These are phyloP conservation scores for Ceyx margarethae DNA, from an alignment of 2,113 vertebrate genomes.

Conservation along the genomic window DNA sequence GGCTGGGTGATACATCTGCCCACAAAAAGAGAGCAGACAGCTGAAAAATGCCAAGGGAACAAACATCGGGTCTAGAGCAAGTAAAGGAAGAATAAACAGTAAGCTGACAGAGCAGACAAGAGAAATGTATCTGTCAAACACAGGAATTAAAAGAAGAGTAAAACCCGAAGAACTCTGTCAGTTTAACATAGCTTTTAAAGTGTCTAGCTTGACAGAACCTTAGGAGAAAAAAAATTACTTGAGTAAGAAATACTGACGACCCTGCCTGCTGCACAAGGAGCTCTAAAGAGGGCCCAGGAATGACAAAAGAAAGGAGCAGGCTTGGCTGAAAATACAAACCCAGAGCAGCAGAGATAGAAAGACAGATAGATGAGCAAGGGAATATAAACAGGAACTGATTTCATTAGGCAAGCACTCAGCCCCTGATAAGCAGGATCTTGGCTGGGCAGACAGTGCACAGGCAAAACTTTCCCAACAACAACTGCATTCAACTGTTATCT, in stretches of 20 bases:
- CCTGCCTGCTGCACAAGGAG: neutral
- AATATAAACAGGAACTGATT: conserved; percentile 50
- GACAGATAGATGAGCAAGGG: neutral
- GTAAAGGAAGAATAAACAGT: neutral
- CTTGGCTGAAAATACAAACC: neutral
- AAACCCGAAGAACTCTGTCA: neutral
- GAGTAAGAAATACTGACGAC: neutral
- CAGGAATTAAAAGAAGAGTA: neutral
- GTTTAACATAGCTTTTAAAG: conserved; percentile 8
- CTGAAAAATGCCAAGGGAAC: neutral
- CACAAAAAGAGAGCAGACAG: neutral
- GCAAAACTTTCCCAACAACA: neutral
- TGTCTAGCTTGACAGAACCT: neutral
- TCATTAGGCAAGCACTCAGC: conserved; percentile 5
- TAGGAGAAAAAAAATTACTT: neutral
- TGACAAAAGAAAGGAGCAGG: neutral
- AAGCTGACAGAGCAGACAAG: neutral
- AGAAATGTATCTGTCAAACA: conserved; percentile 17
- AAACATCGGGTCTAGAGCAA: neutral
- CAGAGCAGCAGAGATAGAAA: neutral
- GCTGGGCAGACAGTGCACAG: neutral
- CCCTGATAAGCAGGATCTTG: neutral
- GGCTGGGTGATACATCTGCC: neutral
- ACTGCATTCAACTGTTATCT: neutral
- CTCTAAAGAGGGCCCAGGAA: neutral